Evolutionary conservation across 2,113 vertebrate species (phyloP), one percentile per base, ranked within the genome.

Genomic region (Promerops cafer): DNA sequence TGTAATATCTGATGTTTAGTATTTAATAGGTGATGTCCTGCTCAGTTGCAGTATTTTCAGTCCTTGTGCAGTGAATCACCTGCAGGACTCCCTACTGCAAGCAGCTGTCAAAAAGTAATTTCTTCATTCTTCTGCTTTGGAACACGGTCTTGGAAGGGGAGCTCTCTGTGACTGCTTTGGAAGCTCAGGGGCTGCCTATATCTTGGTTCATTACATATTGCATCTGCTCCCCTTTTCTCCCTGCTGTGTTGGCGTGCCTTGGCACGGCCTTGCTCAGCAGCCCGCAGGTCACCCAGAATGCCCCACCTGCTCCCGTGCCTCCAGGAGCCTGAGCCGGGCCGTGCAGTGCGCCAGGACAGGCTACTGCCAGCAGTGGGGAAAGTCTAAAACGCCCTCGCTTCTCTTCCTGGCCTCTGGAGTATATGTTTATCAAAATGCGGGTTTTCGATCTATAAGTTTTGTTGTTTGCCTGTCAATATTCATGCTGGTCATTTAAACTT

Each of bases 321-420:
- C 27, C 24, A 1, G 2, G 1, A 27, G 30, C 42, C 42, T 0
- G 10, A 9, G 60, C 1, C 0, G 1, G 39, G 16, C 44, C 2
- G 0, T 1, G 11, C 33, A 0, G 6, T 0, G 65, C 2, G 0
- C 27, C 31, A 4, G n/a, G 23, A 45, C 4, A 2, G 50, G 40
- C 10, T 16, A 0, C 5, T 7, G 47, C 31, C 3, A 10, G 10
- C 54, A 2, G 2, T 1, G 11, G 65, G 57, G 28, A 52, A 64
- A 52, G 20, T 1, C 44, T 5, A 20, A 23, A 37, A 35, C 0
- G 0, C 12, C 42, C 49, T 45, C 3, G 0, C 17, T 60, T 47
- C 84, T 79, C 7, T 5, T 54, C 31, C 50, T 3, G 27, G 40
- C 64, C 44, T 47, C 57, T 30, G 2, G 11, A 1, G 0, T 14